A percentile compares a stretch with the other conserved stretches of the same genome.
Conservation (phyloP, 2,113 vertebrate species). For the Mormyrus iriodes region DNA sequence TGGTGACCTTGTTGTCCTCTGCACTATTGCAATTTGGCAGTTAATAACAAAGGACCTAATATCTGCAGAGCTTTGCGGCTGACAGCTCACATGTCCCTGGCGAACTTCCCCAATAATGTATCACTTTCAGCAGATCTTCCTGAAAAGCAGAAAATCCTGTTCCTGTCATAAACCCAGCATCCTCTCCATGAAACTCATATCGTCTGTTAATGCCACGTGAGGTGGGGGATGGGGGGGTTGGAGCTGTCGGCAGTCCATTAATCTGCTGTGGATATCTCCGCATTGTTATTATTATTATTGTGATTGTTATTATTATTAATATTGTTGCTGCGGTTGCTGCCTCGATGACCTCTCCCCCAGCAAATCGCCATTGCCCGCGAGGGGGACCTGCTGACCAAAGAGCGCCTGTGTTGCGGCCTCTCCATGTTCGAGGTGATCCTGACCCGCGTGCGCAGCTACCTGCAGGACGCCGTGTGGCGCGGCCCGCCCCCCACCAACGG, state of each 20-base stretch:
- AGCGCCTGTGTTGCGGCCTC: constrained; percentile 92
- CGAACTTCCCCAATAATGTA: not conserved
- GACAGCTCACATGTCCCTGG: not conserved
- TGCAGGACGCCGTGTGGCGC: constrained; percentile 93
- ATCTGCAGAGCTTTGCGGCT: not conserved
- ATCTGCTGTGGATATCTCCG: not conserved
- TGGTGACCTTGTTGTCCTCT: not conserved
- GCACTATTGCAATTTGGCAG: not conserved
- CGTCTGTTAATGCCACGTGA: not conserved
- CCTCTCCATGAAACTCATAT: not conserved
- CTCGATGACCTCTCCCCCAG: constrained; percentile 47
- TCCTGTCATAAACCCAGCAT: not conserved
- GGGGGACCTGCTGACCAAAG: constrained; percentile 97
- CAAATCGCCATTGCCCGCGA: constrained; percentile 98
- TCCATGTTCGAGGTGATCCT: constrained; percentile 99
- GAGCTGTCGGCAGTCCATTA: not conserved
- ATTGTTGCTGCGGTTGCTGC: not conserved
- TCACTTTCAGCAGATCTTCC: not conserved
- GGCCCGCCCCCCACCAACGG: constrained; percentile 94
- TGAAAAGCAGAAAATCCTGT: not conserved
- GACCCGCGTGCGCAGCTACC: constrained; percentile 90
- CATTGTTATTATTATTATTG: not conserved
- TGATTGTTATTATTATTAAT: not conserved
- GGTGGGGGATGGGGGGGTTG: not conserved
- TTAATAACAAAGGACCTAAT: not conserved